These are phyloP conservation scores for Caenorhabditis brenneri DNA, from an alignment of 1,140 invertebrate species.

Conservation along the genomic window DNA sequence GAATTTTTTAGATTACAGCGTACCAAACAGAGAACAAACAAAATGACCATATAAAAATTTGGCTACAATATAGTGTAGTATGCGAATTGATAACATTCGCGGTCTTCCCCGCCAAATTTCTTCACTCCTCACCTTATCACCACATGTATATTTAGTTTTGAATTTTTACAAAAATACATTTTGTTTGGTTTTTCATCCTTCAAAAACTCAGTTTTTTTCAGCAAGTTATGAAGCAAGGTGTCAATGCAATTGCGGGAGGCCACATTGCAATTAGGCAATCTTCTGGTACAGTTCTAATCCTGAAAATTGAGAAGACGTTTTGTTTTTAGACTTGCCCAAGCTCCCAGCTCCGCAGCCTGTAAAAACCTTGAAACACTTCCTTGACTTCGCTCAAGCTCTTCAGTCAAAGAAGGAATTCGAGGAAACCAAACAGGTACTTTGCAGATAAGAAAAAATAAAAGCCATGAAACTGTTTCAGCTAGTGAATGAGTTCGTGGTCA, in stretches of 20 bases:
- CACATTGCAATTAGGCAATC: neutral
- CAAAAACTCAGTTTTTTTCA: conserved; percentile 6
- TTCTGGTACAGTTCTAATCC: neutral
- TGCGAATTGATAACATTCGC: neutral
- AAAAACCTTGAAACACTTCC: conserved; percentile 46
- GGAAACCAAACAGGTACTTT: conserved; percentile 40
- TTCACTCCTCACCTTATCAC: neutral
- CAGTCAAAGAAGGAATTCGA: conserved; percentile 42
- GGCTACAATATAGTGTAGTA: conserved; percentile 25
- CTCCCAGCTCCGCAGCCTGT: conserved; percentile 44
- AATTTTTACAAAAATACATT: neutral
- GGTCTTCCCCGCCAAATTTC: neutral
- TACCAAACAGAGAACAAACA: neutral
- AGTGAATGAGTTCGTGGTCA: conserved; percentile 58
- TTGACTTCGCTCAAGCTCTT: conserved; percentile 48
- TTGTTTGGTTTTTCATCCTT: neutral
- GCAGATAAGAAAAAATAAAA: neutral
- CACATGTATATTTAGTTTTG: conserved; percentile 12
- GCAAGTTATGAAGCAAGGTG: conserved; percentile 4
- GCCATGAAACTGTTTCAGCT: neutral
- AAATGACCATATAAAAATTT: conserved; percentile 9
- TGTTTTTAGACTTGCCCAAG: conserved; percentile 22
- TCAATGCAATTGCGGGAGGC: neutral
- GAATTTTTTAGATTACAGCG: neutral
- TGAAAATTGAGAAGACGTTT: neutral